Conservation (phyloP, 2,113 vertebrate genomes). For the Tenrec ecaudatus region DNA sequence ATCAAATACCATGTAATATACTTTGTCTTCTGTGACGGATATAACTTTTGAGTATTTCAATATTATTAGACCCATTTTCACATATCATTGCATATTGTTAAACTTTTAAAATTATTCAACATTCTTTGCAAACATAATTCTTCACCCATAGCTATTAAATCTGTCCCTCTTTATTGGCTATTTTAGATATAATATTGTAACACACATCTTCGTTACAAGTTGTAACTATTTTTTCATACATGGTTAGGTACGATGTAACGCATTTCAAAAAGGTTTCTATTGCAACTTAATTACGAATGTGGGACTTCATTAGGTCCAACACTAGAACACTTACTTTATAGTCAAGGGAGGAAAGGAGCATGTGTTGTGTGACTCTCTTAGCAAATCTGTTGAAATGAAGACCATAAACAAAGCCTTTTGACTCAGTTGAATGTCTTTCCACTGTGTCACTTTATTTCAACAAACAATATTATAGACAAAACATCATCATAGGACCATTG, state of each 20-base stretch:
- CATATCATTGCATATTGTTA: not conserved
- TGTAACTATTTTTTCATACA: too few species aligned
- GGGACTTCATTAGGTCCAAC: not conserved
- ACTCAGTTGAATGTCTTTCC: not conserved
- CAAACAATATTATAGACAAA: not conserved
- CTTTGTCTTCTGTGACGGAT: not conserved
- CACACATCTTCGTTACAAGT: not conserved
- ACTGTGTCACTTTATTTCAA: not conserved
- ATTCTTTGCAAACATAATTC: not conserved
- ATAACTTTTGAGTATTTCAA: not conserved
- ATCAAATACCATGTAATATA: not conserved
- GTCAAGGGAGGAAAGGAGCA: not conserved
- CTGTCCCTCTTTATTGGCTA: not conserved
- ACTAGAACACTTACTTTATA: conserved; percentile 7
- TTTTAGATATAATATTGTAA: not conserved
- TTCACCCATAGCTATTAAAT: not conserved
- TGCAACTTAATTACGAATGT: not conserved
- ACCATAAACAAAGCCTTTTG: not conserved
- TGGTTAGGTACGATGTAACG: too few species aligned
- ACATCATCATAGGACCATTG: not conserved
- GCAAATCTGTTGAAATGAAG: not conserved
- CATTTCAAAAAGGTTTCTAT: too few species aligned
- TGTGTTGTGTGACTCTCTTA: not conserved
- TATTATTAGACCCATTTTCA: not conserved
- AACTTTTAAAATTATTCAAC: not conserved